Conservation (phyloP, 2,113 vertebrate genomes). For the Meriones unguiculatus region DNA sequence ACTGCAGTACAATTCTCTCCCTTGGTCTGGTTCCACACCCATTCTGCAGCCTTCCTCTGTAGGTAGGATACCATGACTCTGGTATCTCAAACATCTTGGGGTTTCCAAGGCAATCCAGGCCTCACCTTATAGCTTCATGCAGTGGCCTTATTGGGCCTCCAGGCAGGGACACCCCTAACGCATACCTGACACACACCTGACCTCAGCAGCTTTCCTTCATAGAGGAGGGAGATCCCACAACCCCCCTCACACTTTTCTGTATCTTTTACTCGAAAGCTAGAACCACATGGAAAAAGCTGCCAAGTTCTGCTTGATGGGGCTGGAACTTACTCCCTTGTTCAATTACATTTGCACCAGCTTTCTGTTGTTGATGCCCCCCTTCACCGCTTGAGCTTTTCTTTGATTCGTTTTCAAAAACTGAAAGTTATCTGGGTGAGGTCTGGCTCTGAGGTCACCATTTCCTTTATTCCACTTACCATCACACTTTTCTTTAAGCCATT, state of each 20-base stretch:
- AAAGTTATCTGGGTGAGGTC: not conserved
- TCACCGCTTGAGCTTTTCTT: not conserved
- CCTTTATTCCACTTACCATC: not conserved
- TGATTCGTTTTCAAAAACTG: not conserved
- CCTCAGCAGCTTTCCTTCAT: not conserved
- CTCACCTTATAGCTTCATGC: not conserved
- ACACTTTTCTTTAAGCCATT: not conserved
- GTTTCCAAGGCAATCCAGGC: not conserved
- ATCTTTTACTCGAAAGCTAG: not conserved
- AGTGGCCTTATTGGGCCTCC: not conserved
- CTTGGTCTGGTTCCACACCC: not conserved
- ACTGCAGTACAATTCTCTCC: not conserved
- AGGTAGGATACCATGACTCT: not conserved
- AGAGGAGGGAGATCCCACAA: not conserved
- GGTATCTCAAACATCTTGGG: not conserved
- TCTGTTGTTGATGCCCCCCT: not conserved
- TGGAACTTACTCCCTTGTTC: not conserved
- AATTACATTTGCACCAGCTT: not conserved
- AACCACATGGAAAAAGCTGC: not conserved
- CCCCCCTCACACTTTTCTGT: not conserved
- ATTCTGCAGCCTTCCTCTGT: not conserved
- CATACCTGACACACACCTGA: not conserved
- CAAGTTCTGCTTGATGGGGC: not conserved
- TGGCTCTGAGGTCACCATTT: not conserved
- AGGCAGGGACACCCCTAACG: not conserved